Evolutionary conservation across 2,888 invertebrate species (phyloP), one percentile per base, ranked within the genome.

Genomic region (Euphydryas editha): DNA sequence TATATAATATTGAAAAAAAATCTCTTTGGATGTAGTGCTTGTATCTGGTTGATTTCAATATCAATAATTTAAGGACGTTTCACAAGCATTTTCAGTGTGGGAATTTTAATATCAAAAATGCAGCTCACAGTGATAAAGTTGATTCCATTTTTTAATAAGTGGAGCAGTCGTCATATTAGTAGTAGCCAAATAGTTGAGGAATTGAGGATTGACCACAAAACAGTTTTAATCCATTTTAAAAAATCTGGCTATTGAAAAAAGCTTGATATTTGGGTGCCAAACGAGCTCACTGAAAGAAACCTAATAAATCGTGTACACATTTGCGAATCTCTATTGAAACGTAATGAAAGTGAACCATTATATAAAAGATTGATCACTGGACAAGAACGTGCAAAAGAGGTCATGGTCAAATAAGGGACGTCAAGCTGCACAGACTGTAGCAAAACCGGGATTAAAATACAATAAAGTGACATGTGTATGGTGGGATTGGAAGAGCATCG

Each of bases 61-160:
- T n/a, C n/a, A n/a, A n/a, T n/a, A n/a, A n/a, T n/a, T n/a, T n/a
- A n/a, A n/a, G n/a, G n/a, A n/a, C n/a, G n/a, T n/a, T n/a, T n/a
- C n/a, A n/a, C n/a, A n/a, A n/a, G n/a, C n/a, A n/a, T 42, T 42
- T 42, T 42, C 42, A 42, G 2, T 42, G 15, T 4, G n/a, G 42
- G 15, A n/a, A n/a, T 42, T 42, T n/a, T 42, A 6, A 42, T n/a
- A 5, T 42, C n/a, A 42, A 42, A 42, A 15, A n/a, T 42, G 4
- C 0, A 15, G 5, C n/a, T 13, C 42, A 5, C 42, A n/a, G 15
- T 42, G 60, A 68, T 30, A 59, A 62, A 57, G n/a, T 20, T 18
- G 55, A 46, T 69, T 39, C 46, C 44, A 55, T 65, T 65, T 59
- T 62, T 68, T 58, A 68, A 67, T 65, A 68, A 67, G 65, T 69